Percentiles rank a stretch among this genome's conserved stretches.
Evolutionary conservation across 2,113 vertebrate species (phyloP).

Genomic region (Hydropotes inermis): DNA sequence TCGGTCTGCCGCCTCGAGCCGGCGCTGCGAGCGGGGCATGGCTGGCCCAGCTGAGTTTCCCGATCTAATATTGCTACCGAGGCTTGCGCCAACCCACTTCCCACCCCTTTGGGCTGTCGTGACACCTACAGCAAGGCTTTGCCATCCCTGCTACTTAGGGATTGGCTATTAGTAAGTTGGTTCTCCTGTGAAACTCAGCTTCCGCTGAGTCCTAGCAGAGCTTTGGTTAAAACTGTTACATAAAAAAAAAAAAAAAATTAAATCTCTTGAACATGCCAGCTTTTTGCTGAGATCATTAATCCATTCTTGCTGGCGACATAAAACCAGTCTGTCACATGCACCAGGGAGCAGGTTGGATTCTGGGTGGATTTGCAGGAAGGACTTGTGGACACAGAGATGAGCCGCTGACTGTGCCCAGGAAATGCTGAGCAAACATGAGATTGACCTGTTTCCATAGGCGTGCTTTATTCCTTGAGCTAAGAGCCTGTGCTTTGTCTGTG

Average conservation of each 20-base stretch:
- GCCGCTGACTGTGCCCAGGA: not conserved
- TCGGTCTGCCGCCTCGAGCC: slow-evolving; percentile 46
- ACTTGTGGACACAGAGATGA: not conserved
- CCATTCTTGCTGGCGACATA: slow-evolving; percentile 68
- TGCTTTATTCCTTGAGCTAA: not conserved
- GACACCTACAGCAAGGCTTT: not conserved
- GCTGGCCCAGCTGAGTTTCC: slow-evolving; percentile 31
- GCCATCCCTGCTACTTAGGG: slow-evolving; percentile 44
- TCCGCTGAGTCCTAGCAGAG: slow-evolving; percentile 73
- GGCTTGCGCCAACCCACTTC: slow-evolving; percentile 17
- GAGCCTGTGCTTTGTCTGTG: not conserved
- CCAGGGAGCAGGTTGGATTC: slow-evolving; percentile 44
- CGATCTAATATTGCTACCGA: slow-evolving; percentile 40
- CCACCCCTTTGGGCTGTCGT: not conserved
- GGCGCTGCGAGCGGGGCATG: not conserved
- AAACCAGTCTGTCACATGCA: slow-evolving; percentile 67
- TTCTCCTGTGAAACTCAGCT: slow-evolving; percentile 53
- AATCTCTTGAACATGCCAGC: slow-evolving; percentile 70
- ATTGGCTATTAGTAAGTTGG: slow-evolving; percentile 78
- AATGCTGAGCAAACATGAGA: not conserved
- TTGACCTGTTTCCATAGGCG: not conserved
- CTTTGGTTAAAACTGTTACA: slow-evolving; percentile 77
- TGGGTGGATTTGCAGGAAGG: not conserved
- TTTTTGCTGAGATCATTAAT: slow-evolving; percentile 83
- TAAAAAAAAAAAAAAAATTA: slow-evolving; percentile 65